phyloP scores from a whole-genome alignment of 2,888 invertebrate species.

The Sclerodermus sp. region DNA sequence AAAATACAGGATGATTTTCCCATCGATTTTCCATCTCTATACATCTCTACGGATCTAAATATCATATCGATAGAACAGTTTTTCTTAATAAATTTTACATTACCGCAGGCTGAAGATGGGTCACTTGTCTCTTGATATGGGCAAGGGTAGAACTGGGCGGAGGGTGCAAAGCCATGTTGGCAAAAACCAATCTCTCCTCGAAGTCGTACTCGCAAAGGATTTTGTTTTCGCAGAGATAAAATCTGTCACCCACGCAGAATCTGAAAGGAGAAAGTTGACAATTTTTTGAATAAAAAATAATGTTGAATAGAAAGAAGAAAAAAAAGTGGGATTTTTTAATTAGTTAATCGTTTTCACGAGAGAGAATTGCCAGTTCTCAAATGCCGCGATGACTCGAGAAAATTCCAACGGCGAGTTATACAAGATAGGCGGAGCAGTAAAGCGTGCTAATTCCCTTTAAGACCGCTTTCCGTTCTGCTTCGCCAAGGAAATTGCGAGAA shows the following conservation, averaged over 20 bases:
- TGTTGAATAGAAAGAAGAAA: no score
- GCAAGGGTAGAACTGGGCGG: constrained; percentile 70
- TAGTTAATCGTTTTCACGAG: not conserved
- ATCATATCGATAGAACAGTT: no score
- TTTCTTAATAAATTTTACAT: no score
- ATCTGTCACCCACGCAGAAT: constrained; percentile 93
- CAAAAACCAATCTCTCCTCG: constrained; percentile 87
- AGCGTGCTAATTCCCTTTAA: constrained; percentile 51
- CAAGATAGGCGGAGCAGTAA: constrained; percentile 36
- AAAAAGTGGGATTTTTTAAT: not conserved
- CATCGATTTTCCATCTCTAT: no score
- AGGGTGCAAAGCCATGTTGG: constrained; percentile 85
- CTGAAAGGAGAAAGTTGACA: constrained; percentile 65
- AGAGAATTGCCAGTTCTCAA: not conserved
- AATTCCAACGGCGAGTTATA: constrained; percentile 19
- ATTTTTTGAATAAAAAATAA: no score
- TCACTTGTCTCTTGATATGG: constrained; percentile 83
- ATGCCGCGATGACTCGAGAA: constrained; percentile 10
- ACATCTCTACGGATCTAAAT: no score
- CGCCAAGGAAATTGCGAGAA: constrained; percentile 50
- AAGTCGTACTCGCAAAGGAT: constrained; percentile 94
- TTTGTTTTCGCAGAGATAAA: constrained; percentile 91
- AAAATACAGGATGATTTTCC: no score
- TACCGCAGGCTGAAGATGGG: constrained; percentile 63
- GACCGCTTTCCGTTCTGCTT: constrained; percentile 45